phyloP scores from a whole-genome alignment of 92 coral and sea anemone species.

The Hydrozoanthus gracilis region DNA sequence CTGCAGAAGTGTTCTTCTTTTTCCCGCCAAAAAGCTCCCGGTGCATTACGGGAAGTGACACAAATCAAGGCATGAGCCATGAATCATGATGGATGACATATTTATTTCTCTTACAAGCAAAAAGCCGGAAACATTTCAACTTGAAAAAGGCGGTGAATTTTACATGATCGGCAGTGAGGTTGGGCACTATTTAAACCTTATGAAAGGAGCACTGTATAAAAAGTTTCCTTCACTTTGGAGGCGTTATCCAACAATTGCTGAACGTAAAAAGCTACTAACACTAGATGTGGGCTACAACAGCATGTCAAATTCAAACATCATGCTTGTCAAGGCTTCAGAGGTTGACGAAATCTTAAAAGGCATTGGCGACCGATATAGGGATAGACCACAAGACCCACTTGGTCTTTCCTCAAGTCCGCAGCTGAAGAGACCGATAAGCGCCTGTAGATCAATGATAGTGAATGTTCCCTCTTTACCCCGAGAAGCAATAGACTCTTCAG shows the following conservation, averaged over 20 bases:
- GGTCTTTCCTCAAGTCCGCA: conserved; percentile 34
- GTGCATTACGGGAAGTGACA: conserved; percentile 27
- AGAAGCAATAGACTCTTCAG: conserved; percentile 77
- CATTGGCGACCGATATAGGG: conserved; percentile 78
- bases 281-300: conserved; percentile 91
- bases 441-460: conserved; percentile 51
- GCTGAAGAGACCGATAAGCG: conserved; percentile 60
- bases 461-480: conserved; percentile 61
- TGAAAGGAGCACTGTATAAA: conserved; percentile 97
- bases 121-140: conserved; percentile 89
- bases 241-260: conserved; percentile 88
- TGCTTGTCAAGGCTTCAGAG: conserved; percentile 88
- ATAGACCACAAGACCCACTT: conserved; percentile 71
- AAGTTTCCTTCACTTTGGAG: conserved; percentile 96
- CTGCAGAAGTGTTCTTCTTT: neutral
- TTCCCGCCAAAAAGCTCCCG: neutral
- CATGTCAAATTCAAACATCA: conserved; percentile 93
- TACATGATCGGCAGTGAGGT: conserved; percentile 98
- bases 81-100: conserved; percentile 57
- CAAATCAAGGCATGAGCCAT: neutral
- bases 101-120: conserved; percentile 57
- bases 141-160: conserved; percentile 84
- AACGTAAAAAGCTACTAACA: conserved; percentile 72
- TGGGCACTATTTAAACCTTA: conserved; percentile 81
- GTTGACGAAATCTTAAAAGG: conserved; percentile 89